Percentiles rank a stretch among this genome's conserved stretches.
phyloP scores from a whole-genome alignment of 1,140 invertebrate species.

The Drosophila ohnishii region DNA sequence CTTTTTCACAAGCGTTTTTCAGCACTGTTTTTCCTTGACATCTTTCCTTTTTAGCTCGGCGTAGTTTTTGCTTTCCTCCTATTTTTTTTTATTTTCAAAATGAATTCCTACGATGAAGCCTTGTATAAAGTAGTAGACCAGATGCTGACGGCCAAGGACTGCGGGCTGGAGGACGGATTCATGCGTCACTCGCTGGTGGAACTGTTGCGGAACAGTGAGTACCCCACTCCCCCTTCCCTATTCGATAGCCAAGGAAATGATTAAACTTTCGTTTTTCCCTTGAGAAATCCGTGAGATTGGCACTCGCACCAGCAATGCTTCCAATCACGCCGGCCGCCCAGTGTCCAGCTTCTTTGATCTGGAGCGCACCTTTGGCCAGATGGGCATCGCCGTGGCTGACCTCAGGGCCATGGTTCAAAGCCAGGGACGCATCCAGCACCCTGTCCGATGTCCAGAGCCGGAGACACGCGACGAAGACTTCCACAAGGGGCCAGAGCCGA shows the following conservation, averaged over 20 bases:
- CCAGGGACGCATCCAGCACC: background rate
- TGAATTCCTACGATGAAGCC: slow-evolving; percentile 32
- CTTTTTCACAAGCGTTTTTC: background rate
- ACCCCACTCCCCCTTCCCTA: background rate
- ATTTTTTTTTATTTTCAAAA: slow-evolving; percentile 6
- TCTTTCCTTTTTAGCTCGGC: background rate
- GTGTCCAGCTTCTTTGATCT: slow-evolving; percentile 48
- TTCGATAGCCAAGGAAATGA: no score
- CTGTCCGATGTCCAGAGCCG: background rate
- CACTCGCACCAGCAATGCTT: background rate
- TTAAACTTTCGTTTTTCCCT: background rate
- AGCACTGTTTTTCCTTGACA: background rate
- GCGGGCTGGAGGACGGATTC: background rate
- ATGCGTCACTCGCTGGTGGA: slow-evolving; percentile 13
- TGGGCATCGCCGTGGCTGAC: slow-evolving; percentile 11
- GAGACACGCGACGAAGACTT: slow-evolving; percentile 22
- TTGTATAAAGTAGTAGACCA: slow-evolving; percentile 21
- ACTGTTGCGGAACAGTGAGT: slow-evolving; percentile 43
- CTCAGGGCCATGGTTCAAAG: background rate
- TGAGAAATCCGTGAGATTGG: slow-evolving; percentile 39
- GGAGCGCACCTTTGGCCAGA: slow-evolving; percentile 36
- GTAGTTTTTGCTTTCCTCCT: background rate
- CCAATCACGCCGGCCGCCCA: slow-evolving; percentile 42
- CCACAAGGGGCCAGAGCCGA: background rate
- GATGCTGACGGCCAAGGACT: slow-evolving; percentile 20